A percentile compares a stretch with the other conserved stretches of the same genome.
Evolutionary conservation across 2,113 vertebrate species (phyloP).

Genomic region (Scophthalmus maximus): DNA sequence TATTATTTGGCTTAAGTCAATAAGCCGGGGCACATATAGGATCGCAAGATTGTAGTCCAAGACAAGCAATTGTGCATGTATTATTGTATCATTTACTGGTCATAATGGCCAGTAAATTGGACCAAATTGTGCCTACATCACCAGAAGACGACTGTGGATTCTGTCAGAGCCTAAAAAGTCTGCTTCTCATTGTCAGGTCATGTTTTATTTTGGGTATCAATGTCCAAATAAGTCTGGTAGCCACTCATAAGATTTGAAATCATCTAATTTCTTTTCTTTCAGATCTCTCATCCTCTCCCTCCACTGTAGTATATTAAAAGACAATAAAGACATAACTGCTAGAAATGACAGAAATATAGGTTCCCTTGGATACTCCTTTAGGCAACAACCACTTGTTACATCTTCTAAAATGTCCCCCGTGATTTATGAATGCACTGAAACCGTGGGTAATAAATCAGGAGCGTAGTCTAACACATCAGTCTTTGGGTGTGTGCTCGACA

Average conservation of each 20-base stretch:
- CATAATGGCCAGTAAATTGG: background rate
- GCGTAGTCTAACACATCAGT: background rate
- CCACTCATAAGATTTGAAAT: no score
- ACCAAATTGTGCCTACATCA: slow-evolving; percentile 14
- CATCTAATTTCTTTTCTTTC: background rate
- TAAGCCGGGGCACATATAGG: background rate
- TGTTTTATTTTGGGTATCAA: no score
- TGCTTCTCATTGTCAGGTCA: slow-evolving; percentile 17
- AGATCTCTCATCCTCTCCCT: background rate
- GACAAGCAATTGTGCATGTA: no score
- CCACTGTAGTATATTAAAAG: background rate
- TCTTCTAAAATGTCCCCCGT: background rate
- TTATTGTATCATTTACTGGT: background rate
- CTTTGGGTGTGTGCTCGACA: background rate
- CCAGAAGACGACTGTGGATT: slow-evolving; percentile 15
- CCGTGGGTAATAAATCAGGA: slow-evolving; percentile 1
- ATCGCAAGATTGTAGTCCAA: no score
- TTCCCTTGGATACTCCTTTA: background rate
- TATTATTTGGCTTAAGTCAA: background rate
- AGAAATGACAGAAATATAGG: background rate
- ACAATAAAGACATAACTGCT: background rate
- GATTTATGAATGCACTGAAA: slow-evolving; percentile 1
- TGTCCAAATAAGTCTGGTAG: no score
- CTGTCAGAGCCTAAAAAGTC: slow-evolving; percentile 2
- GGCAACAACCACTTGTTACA: background rate